These are phyloP conservation scores for Aphaenogaster floridana DNA, from an alignment of 1,140 invertebrate genomes.

Conservation along the genomic window DNA sequence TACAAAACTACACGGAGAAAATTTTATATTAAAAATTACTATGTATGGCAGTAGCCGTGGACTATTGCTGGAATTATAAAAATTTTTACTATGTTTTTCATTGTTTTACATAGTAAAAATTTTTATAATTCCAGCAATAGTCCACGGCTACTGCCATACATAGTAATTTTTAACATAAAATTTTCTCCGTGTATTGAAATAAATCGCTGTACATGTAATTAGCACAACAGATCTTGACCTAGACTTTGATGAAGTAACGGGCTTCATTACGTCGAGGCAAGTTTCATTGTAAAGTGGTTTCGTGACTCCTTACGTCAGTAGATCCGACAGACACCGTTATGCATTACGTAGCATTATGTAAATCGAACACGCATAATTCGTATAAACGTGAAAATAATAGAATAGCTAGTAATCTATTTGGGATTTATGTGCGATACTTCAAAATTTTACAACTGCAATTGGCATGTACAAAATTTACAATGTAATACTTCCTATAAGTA, in stretches of 20 bases:
- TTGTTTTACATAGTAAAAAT: no score
- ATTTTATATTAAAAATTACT: no score
- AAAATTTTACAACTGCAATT: not conserved
- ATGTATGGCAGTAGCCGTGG: no score
- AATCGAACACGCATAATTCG: constrained; percentile 19
- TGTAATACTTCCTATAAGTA: not conserved
- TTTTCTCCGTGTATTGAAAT: not conserved
- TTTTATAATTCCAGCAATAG: no score
- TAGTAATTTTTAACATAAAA: no score
- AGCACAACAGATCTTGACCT: constrained; percentile 74
- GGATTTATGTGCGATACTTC: not conserved
- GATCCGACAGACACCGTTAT: constrained; percentile 68
- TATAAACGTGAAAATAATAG: not conserved
- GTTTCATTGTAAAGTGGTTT: constrained; percentile 71
- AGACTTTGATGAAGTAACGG: constrained; percentile 67
- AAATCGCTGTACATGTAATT: constrained; percentile 19
- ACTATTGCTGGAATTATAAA: no score
- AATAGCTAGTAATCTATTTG: not conserved
- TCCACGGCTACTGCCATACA: no score
- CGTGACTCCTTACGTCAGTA: constrained; percentile 69
- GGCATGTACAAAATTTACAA: not conserved
- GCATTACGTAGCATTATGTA: constrained; percentile 48
- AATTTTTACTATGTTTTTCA: no score
- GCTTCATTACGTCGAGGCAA: constrained; percentile 68
- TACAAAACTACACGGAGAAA: not conserved